A percentile compares a stretch with the other conserved stretches of the same genome.
Conservation (phyloP, 2,888 invertebrate species). For the Iselma pallidipennis region DNA sequence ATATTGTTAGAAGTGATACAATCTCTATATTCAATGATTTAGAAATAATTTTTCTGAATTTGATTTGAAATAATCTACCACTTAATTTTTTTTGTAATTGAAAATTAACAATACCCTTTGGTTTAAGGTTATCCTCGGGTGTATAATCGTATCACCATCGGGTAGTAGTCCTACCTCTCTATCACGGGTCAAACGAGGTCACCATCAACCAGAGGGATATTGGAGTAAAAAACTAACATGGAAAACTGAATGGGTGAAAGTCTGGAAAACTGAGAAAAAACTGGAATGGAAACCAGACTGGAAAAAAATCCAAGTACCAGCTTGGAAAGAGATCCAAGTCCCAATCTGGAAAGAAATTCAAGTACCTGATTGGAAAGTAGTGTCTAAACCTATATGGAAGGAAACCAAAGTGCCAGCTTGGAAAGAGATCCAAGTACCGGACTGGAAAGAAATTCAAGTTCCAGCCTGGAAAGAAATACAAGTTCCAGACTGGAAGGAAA, state of each 20-base stretch:
- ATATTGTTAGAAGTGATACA: slow-evolving; percentile 8
- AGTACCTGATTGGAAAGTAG: slow-evolving; percentile 68
- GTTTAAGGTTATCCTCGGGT: slow-evolving; percentile 64
- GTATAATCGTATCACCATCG: slow-evolving; percentile 59
- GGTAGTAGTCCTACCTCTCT: slow-evolving; percentile 53
- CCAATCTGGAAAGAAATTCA: slow-evolving; percentile 77
- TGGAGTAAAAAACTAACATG: slow-evolving; percentile 83
- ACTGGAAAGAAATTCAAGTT: slow-evolving; percentile 67
- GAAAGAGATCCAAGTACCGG: slow-evolving; percentile 69
- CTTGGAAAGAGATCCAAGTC: slow-evolving; percentile 81
- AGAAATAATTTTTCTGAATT: no score
- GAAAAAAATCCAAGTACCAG: slow-evolving; percentile 78
- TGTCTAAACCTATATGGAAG: slow-evolving; percentile 54
- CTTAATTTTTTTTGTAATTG: no score
- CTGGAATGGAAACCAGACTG: slow-evolving; percentile 74
- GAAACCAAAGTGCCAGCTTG: slow-evolving; percentile 72
- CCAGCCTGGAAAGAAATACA: slow-evolving; percentile 69
- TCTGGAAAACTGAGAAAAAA: slow-evolving; percentile 66
- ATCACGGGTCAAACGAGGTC: slow-evolving; percentile 62
- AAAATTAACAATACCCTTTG: slow-evolving; percentile 33
- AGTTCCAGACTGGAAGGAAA: slow-evolving; percentile 69
- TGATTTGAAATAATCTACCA: no score
- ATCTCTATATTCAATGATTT: slow-evolving; percentile 4
- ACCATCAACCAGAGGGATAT: slow-evolving; percentile 68
- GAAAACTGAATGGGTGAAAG: slow-evolving; percentile 81